Base-by-base conservation (phyloP, 2,113 vertebrate genomes). In the Panthera uncia region DNA sequence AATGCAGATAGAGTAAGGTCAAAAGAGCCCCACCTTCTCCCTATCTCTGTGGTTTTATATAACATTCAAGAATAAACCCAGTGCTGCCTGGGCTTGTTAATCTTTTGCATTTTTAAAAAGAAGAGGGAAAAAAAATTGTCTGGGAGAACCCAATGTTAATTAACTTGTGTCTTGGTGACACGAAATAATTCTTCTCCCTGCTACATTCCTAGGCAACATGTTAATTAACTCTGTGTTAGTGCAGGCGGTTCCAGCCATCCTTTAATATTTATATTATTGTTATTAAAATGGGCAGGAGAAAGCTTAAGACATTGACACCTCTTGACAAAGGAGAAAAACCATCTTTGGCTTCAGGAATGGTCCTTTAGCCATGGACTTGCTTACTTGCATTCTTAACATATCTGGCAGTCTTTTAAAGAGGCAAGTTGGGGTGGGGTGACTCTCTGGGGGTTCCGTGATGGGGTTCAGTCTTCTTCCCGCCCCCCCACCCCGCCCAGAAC, bases 101-200 rank as follows among this genome's bases (percentile, higher is more conserved):
- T 96, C 95, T 89, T 98, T 98, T 97, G 95, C 81, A 76, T 97
- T 98, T 97, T 97, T 82, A 93, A 98, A 98, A 97, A 98, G 88
- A 86, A 95, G 89, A 97, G 97, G 2, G 45, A 9, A 81, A 69
- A 94, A 91, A 80, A 97, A 92, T 61, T 96, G 97, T 91, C 98
- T 96, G 57, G 25, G 65, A 87, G 45, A 90, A 79, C 48, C 94
- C 76, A 61, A 29, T 97, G 94, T 98, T 97, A 97, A 98, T 98
- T 89, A 80, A 94, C 98, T 98, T 97, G 98, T 98, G 96, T 98
- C 98, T 98, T 89, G 94, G 97, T 98, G 98, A 98, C 98, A 98
- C 76, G 93, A 97, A 97, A 95, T 98, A 97, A 97, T 98, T 96
- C 95, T 97, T 96, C 79, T 95, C 96, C 87, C 91, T 57, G 96